Percentiles rank a stretch among this genome's conserved stretches.
Evolutionary conservation across 2,113 vertebrate genomes (phyloP).

Genomic region (Baryphthengus martii): DNA sequence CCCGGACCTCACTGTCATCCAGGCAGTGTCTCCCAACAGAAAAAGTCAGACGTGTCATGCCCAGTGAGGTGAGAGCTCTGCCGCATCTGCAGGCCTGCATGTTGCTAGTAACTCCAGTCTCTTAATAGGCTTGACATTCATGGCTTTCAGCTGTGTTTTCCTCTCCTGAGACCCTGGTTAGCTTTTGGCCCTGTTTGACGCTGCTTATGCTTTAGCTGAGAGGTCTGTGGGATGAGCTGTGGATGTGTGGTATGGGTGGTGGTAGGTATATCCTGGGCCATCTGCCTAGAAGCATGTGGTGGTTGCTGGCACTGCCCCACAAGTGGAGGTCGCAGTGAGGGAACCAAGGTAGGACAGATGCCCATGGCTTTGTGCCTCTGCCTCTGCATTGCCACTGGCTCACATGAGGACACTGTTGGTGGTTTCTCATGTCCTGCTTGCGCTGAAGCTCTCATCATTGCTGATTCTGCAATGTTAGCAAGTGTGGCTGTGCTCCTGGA

Average conservation of each 20-base stretch:
- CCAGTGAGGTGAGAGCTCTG: not conserved
- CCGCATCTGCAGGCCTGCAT: not conserved
- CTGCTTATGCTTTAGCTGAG: not conserved
- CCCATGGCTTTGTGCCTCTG: accelerated
- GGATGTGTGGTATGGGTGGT: not conserved
- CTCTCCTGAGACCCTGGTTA: accelerated
- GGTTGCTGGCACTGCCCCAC: accelerated
- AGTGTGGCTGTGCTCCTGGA: not conserved
- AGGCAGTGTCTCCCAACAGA: not conserved
- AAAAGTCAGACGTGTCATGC: not conserved
- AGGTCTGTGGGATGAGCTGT: not conserved
- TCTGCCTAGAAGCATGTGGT: accelerated
- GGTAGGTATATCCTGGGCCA: accelerated
- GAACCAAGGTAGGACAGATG: not conserved
- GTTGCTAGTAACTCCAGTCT: not conserved
- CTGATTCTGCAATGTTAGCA: not conserved
- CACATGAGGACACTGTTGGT: accelerated
- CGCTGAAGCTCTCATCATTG: not conserved
- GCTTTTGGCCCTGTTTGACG: not conserved
- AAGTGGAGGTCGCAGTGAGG: not conserved
- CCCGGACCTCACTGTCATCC: not conserved
- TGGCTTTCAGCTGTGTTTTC: not conserved
- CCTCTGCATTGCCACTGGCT: not conserved
- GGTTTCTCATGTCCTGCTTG: not conserved
- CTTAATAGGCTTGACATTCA: not conserved